Conservation (phyloP, 2,888 invertebrate species). For the Pasiphila rectangulata region DNA sequence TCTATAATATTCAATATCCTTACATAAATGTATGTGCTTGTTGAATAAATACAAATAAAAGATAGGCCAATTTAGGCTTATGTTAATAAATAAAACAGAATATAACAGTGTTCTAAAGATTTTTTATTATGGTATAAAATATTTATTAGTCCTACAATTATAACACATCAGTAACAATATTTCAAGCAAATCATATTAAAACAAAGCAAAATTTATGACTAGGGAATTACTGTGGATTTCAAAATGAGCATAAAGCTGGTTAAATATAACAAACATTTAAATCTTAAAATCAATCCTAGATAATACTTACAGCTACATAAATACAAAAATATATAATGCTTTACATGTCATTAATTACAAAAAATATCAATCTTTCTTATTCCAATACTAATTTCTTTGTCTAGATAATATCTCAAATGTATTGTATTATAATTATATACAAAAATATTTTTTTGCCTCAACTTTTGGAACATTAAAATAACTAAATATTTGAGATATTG, state of each 20-base stretch:
- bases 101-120: conserved; percentile 10
- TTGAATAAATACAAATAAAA: too few species aligned
- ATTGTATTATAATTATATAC: neutral
- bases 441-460: neutral
- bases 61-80: neutral
- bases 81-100: neutral
- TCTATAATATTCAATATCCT: too few species aligned
- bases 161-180: conserved; percentile 2
- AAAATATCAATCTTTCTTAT: neutral
- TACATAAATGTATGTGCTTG: too few species aligned
- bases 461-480: neutral
- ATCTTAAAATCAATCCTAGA: conserved; percentile 2
- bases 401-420: neutral
- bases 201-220: conserved; percentile 17
- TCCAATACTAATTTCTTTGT: neutral
- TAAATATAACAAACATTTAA: neutral
- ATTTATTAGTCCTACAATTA: neutral
- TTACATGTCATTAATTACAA: conserved; percentile 6
- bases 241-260: conserved; percentile 1
- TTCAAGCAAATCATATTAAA: conserved; percentile 10
- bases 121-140: conserved; percentile 5
- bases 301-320: conserved; percentile 14
- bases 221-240: conserved; percentile 13
- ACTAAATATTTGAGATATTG: too few species aligned
- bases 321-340: conserved; percentile 26